These are phyloP conservation scores for Microplitis mediator DNA, from an alignment of 1,140 invertebrate species.

Conservation along the genomic window DNA sequence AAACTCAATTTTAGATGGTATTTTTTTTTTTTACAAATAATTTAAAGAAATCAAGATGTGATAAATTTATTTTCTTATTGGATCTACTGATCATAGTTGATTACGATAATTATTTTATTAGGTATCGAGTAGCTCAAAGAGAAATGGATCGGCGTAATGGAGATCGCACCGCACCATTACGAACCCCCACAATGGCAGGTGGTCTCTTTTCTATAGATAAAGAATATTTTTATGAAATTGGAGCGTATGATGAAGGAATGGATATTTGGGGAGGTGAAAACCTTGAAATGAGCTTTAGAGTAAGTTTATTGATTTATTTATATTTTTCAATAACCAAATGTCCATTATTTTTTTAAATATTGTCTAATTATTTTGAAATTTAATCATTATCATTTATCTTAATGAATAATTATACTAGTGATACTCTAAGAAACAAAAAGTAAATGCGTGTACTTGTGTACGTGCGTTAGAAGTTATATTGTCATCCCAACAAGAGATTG, in stretches of 20 bases:
- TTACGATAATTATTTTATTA: slow-evolving; percentile 46
- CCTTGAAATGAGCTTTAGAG: slow-evolving; percentile 98
- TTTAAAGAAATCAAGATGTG: neutral
- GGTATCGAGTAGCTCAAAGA: slow-evolving; percentile 94
- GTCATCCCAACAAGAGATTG: too few relatives aligned
- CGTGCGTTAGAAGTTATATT: too few relatives aligned
- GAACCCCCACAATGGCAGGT: slow-evolving; percentile 99
- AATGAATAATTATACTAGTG: too few relatives aligned
- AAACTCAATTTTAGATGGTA: slow-evolving; percentile 97
- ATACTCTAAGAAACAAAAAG: too few relatives aligned
- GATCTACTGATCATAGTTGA: neutral
- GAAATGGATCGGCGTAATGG: slow-evolving; percentile 90
- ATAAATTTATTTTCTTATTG: neutral
- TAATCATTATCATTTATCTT: too few relatives aligned
- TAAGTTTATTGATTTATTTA: slow-evolving; percentile 63
- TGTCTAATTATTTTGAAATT: neutral
- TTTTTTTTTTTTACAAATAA: slow-evolving; percentile 32
- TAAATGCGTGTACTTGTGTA: too few relatives aligned
- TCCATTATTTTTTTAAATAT: neutral
- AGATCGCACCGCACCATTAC: slow-evolving; percentile 87
- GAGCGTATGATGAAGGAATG: slow-evolving; percentile 98
- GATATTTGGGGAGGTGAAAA: slow-evolving; percentile 99
- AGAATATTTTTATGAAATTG: slow-evolving; percentile 96
- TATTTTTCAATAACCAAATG: slow-evolving; percentile 4
- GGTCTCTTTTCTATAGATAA: slow-evolving; percentile 96